Conservation (phyloP, 2,113 vertebrate genomes). For the Lasiurus cinereus region DNA sequence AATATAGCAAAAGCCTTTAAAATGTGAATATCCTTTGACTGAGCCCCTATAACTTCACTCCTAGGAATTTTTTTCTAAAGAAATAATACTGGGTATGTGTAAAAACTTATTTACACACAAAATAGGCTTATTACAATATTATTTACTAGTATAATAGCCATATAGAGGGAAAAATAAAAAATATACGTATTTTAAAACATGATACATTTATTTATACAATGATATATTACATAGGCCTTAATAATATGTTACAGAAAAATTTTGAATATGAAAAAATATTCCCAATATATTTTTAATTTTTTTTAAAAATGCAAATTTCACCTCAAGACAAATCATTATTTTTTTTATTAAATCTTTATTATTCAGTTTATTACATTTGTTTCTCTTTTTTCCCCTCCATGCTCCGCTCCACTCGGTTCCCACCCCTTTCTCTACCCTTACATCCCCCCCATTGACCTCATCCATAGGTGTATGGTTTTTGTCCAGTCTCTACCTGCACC, state of each 20-base stretch:
- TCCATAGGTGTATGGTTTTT: too few relatives aligned
- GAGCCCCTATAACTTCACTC: not conserved
- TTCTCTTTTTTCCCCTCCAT: too few relatives aligned
- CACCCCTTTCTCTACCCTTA: too few relatives aligned
- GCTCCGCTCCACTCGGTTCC: too few relatives aligned
- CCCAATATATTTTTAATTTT: not conserved
- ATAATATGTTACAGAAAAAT: conserved; percentile 4
- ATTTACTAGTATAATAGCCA: conserved; percentile 8
- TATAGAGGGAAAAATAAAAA: not conserved
- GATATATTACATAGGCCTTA: not conserved
- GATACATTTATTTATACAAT: not conserved
- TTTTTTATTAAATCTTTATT: not conserved
- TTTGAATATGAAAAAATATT: conserved; percentile 43
- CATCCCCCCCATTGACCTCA: too few relatives aligned
- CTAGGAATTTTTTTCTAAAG: conserved; percentile 60
- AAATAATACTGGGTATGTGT: not conserved
- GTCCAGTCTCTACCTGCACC: too few relatives aligned
- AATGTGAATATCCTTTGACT: not conserved
- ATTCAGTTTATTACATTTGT: too few relatives aligned
- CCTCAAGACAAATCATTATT: not conserved
- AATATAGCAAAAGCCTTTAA: conserved; percentile 61
- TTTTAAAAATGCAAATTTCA: not conserved
- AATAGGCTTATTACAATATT: not conserved
- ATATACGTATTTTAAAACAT: not conserved
- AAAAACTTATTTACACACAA: conserved; percentile 29